Conservation (phyloP, 2,888 invertebrate genomes). For the Drosophila fulvimacula region DNA sequence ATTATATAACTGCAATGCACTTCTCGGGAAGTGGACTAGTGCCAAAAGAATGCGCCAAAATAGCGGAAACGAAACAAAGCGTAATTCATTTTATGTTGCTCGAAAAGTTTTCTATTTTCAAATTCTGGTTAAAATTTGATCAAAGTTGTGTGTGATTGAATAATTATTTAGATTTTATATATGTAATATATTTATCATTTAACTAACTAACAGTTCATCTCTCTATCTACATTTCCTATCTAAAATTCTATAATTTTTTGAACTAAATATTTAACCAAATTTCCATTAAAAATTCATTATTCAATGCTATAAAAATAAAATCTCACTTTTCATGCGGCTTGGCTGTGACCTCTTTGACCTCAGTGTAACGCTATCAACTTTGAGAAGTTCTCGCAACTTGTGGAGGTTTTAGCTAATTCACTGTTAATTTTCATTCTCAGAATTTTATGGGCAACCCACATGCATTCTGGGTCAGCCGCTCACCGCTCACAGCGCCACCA, state of each 20-base stretch:
- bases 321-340: neutral
- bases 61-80: slow-evolving; percentile 39
- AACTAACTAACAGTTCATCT: too few species aligned
- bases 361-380: neutral
- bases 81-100: slow-evolving; percentile 12
- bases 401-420: neutral
- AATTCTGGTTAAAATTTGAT: neutral
- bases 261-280: neutral
- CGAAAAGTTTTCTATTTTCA: neutral
- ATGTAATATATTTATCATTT: too few species aligned
- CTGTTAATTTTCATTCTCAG: neutral
- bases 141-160: neutral
- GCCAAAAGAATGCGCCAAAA: slow-evolving; percentile 36
- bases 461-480: slow-evolving; percentile 28
- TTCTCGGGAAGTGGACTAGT: slow-evolving; percentile 35
- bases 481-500: slow-evolving; percentile 8
- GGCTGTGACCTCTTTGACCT: neutral
- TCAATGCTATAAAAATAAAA: neutral
- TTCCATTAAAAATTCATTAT: neutral
- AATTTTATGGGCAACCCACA: slow-evolving; percentile 33
- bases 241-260: neutral
- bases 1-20: slow-evolving; percentile 22
- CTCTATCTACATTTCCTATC: too few species aligned
- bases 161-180: too few species aligned
- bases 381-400: slow-evolving; percentile 1